These are phyloP conservation scores for Mya arenaria DNA, from an alignment of 1,140 invertebrate species.

Conservation along the genomic window DNA sequence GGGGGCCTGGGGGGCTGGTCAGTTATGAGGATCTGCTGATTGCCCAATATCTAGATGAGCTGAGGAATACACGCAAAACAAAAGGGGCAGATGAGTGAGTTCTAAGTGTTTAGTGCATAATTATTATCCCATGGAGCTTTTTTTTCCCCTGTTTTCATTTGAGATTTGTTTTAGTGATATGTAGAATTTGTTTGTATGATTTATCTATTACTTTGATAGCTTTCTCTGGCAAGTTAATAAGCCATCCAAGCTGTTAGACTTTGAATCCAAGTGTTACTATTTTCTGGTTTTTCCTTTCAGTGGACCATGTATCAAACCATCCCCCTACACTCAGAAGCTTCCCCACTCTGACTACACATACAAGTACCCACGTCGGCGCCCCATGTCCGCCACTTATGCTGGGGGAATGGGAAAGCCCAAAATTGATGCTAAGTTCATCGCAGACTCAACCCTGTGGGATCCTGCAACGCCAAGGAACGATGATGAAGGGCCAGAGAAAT, in stretches of 20 bases:
- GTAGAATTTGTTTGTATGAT: too few relatives aligned
- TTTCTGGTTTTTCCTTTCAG: constrained; percentile 60
- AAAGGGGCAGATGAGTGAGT: background rate
- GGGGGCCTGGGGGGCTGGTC: constrained; percentile 61
- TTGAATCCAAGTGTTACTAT: too few relatives aligned
- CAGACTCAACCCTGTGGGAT: constrained; percentile 76
- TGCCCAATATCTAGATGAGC: constrained; percentile 78
- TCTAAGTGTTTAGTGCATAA: too few relatives aligned
- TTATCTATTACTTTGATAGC: too few relatives aligned
- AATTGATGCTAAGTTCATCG: constrained; percentile 80
- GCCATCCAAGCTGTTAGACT: too few relatives aligned
- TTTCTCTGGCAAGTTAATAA: too few relatives aligned
- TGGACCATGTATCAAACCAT: constrained; percentile 51
- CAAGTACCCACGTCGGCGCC: constrained; percentile 59
- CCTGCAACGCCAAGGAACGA: constrained; percentile 73
- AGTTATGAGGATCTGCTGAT: constrained; percentile 80
- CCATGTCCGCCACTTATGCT: constrained; percentile 65
- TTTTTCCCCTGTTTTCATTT: too few relatives aligned
- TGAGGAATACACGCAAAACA: constrained; percentile 56
- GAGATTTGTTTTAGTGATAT: too few relatives aligned
- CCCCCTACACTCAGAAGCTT: constrained; percentile 77
- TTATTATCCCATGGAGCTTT: too few relatives aligned
- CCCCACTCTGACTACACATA: constrained; percentile 68
- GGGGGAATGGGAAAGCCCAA: constrained; percentile 70
- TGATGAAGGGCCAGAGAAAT: constrained; percentile 52